A percentile compares a stretch with the other conserved stretches of the same genome.
Conservation (phyloP, 2,797 vertebrate genomes). For the Typhlichthys eigenmanni region DNA sequence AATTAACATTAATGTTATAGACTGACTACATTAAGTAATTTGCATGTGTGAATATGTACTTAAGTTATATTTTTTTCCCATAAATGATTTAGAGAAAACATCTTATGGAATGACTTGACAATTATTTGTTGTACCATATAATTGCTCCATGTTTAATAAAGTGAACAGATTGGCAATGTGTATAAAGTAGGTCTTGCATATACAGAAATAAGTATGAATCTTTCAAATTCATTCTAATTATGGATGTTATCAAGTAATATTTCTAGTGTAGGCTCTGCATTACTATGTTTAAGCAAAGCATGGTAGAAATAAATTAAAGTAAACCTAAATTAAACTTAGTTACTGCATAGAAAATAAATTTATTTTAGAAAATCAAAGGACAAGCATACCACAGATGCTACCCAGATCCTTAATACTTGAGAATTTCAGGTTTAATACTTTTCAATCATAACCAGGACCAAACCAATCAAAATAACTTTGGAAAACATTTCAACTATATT, state of each 20-base stretch:
- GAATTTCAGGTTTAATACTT: constrained; percentile 14
- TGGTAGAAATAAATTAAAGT: too few species aligned
- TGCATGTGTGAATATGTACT: constrained; percentile 50
- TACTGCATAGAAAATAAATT: too few species aligned
- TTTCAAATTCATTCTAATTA: neutral
- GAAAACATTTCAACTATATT: constrained; percentile 21
- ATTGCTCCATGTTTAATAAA: constrained; percentile 62
- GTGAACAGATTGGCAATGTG: constrained; percentile 23
- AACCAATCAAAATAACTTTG: neutral
- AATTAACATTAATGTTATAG: constrained; percentile 35
- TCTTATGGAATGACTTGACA: constrained; percentile 24
- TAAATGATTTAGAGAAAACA: constrained; percentile 31
- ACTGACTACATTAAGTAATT: constrained; percentile 52
- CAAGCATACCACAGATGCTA: constrained; percentile 7
- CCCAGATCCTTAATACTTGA: constrained; percentile 30
- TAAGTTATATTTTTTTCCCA: constrained; percentile 39
- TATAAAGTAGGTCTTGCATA: constrained; percentile 33
- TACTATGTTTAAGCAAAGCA: too few species aligned
- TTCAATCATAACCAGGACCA: constrained; percentile 35
- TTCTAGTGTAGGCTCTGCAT: too few species aligned
- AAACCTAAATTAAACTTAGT: too few species aligned
- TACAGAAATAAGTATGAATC: neutral
- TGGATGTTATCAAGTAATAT: too few species aligned
- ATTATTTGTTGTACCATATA: constrained; percentile 36
- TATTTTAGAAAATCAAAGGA: too few species aligned